Evolutionary conservation across 2,888 invertebrate species (phyloP).

Genomic region (Orthosia cruda): DNA sequence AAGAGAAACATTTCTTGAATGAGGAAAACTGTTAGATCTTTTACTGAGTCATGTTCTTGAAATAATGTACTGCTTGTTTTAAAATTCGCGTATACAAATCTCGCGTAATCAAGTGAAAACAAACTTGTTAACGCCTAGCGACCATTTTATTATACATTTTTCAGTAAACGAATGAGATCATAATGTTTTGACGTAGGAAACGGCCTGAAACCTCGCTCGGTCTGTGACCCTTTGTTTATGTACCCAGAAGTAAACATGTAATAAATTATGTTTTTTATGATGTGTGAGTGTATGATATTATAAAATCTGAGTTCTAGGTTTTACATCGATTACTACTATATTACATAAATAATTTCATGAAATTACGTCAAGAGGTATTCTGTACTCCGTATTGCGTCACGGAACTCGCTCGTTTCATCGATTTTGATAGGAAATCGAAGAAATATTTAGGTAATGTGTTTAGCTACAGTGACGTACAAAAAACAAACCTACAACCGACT

Average conservation of each 20-base stretch:
- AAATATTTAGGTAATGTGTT: no score
- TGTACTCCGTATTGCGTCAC: background rate
- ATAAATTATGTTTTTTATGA: background rate
- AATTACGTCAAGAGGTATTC: background rate
- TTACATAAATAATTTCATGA: background rate
- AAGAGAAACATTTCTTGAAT: constrained; percentile 1
- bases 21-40: constrained; percentile 15
- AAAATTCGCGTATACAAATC: background rate
- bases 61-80: constrained; percentile 11
- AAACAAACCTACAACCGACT: no score
- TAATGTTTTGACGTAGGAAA: constrained; percentile 9
- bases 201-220: constrained; percentile 5
- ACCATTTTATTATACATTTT: constrained; percentile 29
- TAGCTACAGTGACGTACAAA: no score
- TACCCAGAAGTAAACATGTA: background rate
- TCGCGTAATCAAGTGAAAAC: constrained; percentile 1
- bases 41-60: background rate
- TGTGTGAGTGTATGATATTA: background rate
- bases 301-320: no score
- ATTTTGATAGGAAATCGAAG: no score
- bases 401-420: no score
- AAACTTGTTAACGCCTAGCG: background rate
- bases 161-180: constrained; percentile 40
- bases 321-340: no score
- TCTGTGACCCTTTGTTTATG: constrained; percentile 11